Base-by-base conservation (phyloP, 2,888 invertebrate genomes). In the Drosophila phalerata region DNA sequence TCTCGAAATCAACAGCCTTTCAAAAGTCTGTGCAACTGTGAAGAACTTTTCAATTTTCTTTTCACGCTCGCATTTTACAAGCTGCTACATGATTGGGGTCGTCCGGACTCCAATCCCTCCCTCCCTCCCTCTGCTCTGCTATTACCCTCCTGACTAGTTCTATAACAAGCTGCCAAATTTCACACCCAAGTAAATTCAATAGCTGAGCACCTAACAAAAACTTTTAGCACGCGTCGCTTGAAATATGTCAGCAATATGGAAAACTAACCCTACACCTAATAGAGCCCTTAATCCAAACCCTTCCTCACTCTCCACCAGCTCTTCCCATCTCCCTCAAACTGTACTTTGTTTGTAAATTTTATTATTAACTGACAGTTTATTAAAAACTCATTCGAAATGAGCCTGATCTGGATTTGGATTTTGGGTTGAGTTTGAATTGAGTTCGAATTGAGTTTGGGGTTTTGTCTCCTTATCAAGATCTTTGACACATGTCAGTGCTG, bases 81-180 rank as follows among this genome's bases (percentile, higher is more conserved):
- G 83, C 83, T 83, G 83, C 83, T 85, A 83, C 83, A 83, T 85
- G 83, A 83, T 83, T 83, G 88, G 88, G 83, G 85, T 83, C 82
- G 77, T 61, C 64, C 65, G 62, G 30, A 52, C 32, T 57, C 30
- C 55, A 42, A 28, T 34, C 28, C 11, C 52, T 13, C n/a, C 9
- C 10, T 11, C 25, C 25, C 28, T 5, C 9, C 15, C 22, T 19
- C n/a, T 2, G 3, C n/a, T 13, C 38, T 8, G 11, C 6, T 19
- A 8, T 25, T 15, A 19, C 34, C 19, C 13, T 32, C 17, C 49
- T 34, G 34, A 28, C 49, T 69, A 69, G 49, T 25, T 73, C n/a
- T 28, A 32, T 69, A 85, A 85, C 83, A 77, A 88, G 86, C 83
- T 84, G 86, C 74, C 83, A 88, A 88, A 85, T 88, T 88, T 88